Base-by-base conservation (phyloP, 2,113 vertebrate genomes). In the Pogonocichla stellata region DNA sequence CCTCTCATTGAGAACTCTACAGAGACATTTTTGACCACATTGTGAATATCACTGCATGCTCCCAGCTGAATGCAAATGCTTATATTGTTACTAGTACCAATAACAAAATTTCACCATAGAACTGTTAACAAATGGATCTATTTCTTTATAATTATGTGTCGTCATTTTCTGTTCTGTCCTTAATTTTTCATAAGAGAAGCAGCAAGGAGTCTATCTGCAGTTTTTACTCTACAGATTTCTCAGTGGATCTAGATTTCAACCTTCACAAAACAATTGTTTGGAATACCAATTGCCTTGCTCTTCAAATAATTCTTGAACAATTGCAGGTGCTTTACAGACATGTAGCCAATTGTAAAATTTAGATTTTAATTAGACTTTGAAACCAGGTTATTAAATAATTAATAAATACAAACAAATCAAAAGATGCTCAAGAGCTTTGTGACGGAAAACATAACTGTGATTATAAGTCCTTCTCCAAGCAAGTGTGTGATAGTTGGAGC, bases 91-190 rank as follows among this genome's bases (percentile, higher is more conserved):
- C 80, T 93, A 84, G 40, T 80, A 48, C 28, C 71, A 67, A 79
- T 86, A 86, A 90, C 17, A 94, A 86, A 62, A 80, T 78, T 86
- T 74, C 48, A 78, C 62, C 3, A 3, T 5, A 88, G 28, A 83
- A 74, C 43, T 86, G 56, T 73, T 94, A 90, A 92, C 17, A 94
- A 93, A 86, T 67, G 12, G 15, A 62, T 72, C 64, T 56, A 38
- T 95, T 88, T 95, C 3, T 3, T 56, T 93, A 66, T 80, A 88
- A 95, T 94, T 83, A 79, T 42, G 20, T 38, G 31, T 43, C 56
- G 57, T 93, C 79, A 69, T 94, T 86, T 93, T 83, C 85, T 92
- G 75, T 2, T 93, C 74, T 67, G 64, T 26, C 67, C 88, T 53
- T 83, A 56, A 78, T 92, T 92, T 94, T 93, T 92, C 57, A 34